These are phyloP conservation scores for Drosophila monieri DNA, from an alignment of 2,888 invertebrate species.

Conservation along the genomic window DNA sequence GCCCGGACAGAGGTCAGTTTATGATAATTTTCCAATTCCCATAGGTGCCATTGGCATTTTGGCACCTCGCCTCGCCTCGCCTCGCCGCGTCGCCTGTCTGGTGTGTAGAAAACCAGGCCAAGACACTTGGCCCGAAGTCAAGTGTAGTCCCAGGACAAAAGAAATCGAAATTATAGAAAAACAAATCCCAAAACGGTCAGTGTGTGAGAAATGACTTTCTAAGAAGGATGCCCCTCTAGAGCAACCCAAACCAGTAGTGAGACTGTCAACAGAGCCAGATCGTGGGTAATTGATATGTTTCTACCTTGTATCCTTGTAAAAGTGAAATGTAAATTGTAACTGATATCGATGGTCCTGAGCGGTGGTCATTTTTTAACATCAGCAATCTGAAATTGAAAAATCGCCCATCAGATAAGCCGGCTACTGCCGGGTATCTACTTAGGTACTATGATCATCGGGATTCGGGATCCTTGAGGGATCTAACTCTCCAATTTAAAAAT, in stretches of 20 bases:
- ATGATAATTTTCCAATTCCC: slow-evolving; percentile 77
- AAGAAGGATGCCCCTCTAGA: slow-evolving; percentile 48
- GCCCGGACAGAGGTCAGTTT: slow-evolving; percentile 60
- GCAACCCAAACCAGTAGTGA: slow-evolving; percentile 22
- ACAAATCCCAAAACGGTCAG: slow-evolving; percentile 68
- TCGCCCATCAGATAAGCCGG: slow-evolving; percentile 67
- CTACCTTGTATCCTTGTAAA: slow-evolving; percentile 51
- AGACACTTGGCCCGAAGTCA: slow-evolving; percentile 73
- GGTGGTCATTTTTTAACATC: slow-evolving; percentile 71
- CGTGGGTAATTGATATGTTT: slow-evolving; percentile 77
- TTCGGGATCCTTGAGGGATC: slow-evolving; percentile 16
- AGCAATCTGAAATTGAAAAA: slow-evolving; percentile 73
- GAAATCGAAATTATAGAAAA: slow-evolving; percentile 79
- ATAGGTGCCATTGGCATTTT: slow-evolving; percentile 76
- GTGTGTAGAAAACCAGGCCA: slow-evolving; percentile 45
- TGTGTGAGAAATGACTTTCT: slow-evolving; percentile 74
- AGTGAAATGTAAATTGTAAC: slow-evolving; percentile 74
- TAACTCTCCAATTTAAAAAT: slow-evolving; percentile 48
- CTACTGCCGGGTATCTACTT: slow-evolving; percentile 17
- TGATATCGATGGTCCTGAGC: slow-evolving; percentile 55
- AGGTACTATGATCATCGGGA: not conserved
- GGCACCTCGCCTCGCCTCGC: slow-evolving; percentile 63
- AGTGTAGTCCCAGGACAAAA: slow-evolving; percentile 70
- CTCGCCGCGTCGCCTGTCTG: slow-evolving; percentile 36
- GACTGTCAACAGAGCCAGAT: slow-evolving; percentile 71